A percentile compares a stretch with the other conserved stretches of the same genome.
phyloP scores from a whole-genome alignment of 2,888 invertebrate species.

The Synergus umbraculus region DNA sequence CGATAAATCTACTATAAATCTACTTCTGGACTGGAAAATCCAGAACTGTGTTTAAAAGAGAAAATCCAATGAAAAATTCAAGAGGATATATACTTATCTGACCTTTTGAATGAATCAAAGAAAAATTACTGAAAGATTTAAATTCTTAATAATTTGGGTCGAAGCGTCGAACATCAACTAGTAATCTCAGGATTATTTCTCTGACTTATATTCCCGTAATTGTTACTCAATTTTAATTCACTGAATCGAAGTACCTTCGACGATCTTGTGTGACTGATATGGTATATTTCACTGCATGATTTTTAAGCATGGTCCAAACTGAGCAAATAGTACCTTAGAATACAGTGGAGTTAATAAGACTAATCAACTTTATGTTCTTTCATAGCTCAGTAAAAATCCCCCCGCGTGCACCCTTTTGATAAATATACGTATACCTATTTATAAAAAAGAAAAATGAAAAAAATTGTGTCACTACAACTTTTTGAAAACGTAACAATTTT shows the following conservation, averaged over 20 bases:
- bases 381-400: slow-evolving; percentile 24
- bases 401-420: slow-evolving; percentile 10
- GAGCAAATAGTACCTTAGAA: slow-evolving; percentile 29
- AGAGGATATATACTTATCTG: not conserved
- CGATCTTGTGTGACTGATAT: slow-evolving; percentile 10
- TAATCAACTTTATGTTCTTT: slow-evolving; percentile 16
- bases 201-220: not conserved
- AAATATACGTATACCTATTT: slow-evolving; percentile 33
- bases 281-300: slow-evolving; percentile 25
- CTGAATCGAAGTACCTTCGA: not conserved
- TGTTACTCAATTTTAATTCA: slow-evolving; percentile 19
- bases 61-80: not conserved
- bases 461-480: not conserved
- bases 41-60: not conserved
- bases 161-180: slow-evolving; percentile 25
- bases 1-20: not conserved
- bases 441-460: slow-evolving; percentile 11
- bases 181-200: slow-evolving; percentile 2
- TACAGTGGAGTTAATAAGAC: slow-evolving; percentile 17
- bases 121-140: not conserved
- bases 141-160: not conserved
- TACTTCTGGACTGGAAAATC: not conserved
- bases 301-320: slow-evolving; percentile 36
- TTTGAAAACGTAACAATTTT: slow-evolving; percentile 1
- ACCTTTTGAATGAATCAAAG: not conserved